These are phyloP conservation scores for Calliphora vomitoria DNA, from an alignment of 2,888 invertebrate genomes.

Conservation along the genomic window DNA sequence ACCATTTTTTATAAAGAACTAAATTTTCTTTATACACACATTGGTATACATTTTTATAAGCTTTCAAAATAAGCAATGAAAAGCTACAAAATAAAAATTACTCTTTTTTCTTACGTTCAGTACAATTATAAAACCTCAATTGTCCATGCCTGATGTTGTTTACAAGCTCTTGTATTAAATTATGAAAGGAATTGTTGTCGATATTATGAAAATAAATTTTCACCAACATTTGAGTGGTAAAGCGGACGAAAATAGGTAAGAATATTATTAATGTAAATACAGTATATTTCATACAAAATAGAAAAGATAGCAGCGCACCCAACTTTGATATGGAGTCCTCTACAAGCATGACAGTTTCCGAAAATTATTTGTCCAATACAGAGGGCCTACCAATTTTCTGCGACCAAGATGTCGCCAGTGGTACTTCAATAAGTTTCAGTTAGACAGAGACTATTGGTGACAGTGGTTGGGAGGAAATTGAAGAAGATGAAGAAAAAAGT, in stretches of 20 bases:
- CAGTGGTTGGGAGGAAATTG: conserved; percentile 41
- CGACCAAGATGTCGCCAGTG: not conserved
- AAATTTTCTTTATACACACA: too few relatives aligned
- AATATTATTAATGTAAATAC: not conserved
- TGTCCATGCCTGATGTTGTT: not conserved
- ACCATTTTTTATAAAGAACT: too few relatives aligned
- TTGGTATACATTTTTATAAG: too few relatives aligned
- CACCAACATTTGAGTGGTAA: conserved; percentile 76
- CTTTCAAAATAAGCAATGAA: too few relatives aligned
- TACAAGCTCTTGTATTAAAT: conserved; percentile 32
- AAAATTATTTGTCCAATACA: not conserved
- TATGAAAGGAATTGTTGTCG: conserved; percentile 82
- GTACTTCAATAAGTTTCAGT: not conserved
- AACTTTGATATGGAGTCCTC: not conserved
- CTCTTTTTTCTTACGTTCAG: too few relatives aligned
- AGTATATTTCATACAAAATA: not conserved
- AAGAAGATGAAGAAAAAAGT: conserved; percentile 16
- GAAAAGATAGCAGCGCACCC: conserved; percentile 31
- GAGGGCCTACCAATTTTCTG: not conserved
- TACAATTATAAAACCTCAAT: not conserved
- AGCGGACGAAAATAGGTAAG: conserved; percentile 79
- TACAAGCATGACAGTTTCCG: conserved; percentile 21
- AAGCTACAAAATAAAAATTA: too few relatives aligned
- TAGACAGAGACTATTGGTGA: not conserved
- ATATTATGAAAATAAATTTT: conserved; percentile 81